Conservation (phyloP, 1,140 invertebrate genomes). For the Eueides isabella region DNA sequence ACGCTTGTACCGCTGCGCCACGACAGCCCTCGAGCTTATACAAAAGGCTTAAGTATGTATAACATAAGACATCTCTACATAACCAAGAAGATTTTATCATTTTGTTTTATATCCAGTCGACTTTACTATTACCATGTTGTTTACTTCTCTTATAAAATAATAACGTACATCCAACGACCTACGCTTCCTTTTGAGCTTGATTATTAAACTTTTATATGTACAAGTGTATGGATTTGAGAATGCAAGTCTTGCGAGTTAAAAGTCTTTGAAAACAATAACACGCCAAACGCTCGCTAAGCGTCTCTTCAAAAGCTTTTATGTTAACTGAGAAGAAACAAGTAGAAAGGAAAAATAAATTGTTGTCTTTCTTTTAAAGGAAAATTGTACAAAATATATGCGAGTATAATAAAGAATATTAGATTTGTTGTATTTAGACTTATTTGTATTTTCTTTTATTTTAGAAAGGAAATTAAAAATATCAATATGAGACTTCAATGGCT, state of each 20-base stretch:
- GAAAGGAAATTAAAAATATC: not conserved
- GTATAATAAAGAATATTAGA: not conserved
- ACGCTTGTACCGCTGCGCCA: too few relatives aligned
- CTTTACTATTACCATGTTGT: not conserved
- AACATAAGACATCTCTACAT: not conserved
- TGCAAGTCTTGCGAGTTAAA: constrained; percentile 8
- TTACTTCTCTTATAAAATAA: not conserved
- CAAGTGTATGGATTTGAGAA: not conserved
- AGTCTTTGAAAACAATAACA: constrained; percentile 12
- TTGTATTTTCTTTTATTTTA: too few relatives aligned
- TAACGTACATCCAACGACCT: not conserved
- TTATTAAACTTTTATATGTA: not conserved
- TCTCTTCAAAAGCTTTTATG: constrained; percentile 12
- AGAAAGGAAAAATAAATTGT: constrained; percentile 5
- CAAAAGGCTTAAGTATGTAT: too few relatives aligned
- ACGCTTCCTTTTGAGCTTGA: not conserved
- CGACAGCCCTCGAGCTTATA: too few relatives aligned
- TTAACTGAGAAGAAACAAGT: constrained; percentile 2
- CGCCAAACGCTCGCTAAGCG: constrained; percentile 8
- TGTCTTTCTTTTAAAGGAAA: not conserved
- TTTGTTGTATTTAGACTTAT: not conserved
- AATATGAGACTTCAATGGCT: too few relatives aligned
- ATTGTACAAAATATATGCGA: not conserved
- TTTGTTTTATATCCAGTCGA: constrained; percentile 4
- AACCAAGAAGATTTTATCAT: constrained; percentile 1